Percentiles rank a stretch among this genome's conserved stretches.
Evolutionary conservation across 2,797 vertebrate species (phyloP).

Genomic region (Myotis findleyi): DNA sequence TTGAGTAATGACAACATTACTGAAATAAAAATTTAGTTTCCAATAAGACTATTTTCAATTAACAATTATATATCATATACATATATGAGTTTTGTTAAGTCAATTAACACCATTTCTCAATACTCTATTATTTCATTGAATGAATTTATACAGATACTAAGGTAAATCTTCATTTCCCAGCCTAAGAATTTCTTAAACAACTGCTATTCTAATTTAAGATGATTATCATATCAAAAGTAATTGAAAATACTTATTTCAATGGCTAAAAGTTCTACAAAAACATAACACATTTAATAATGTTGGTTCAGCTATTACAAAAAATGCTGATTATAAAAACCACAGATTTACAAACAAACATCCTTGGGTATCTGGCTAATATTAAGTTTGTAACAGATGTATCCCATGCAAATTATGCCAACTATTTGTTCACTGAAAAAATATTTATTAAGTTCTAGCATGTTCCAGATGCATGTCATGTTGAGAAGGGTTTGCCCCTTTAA

Average conservation of each 20-base stretch:
- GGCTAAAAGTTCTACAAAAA: conserved; percentile 34
- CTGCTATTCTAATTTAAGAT: not conserved
- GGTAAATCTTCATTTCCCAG: not conserved
- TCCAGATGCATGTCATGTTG: not conserved
- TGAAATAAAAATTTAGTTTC: not conserved
- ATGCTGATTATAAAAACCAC: not conserved
- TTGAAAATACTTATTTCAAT: conserved; percentile 2
- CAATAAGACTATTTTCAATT: conserved; percentile 6
- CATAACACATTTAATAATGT: not conserved
- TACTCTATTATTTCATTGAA: conserved; percentile 6
- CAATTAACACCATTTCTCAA: conserved; percentile 2
- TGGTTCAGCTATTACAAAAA: conserved; percentile 20
- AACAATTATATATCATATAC: not conserved
- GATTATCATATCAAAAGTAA: conserved; percentile 13
- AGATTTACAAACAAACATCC: not conserved
- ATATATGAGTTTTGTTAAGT: not conserved
- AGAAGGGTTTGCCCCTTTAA: conserved; percentile 17
- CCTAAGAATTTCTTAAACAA: conserved; percentile 11
- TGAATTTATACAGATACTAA: not conserved
- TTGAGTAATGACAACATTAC: not conserved
- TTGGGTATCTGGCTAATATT: not conserved
- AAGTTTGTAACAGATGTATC: not conserved
- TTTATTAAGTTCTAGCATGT: conserved; percentile 21
- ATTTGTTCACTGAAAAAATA: conserved; percentile 42
- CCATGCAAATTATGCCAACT: not conserved